These are phyloP conservation scores for Urocynchramus pylzowi DNA, from an alignment of 2,113 vertebrate genomes.

Conservation along the genomic window DNA sequence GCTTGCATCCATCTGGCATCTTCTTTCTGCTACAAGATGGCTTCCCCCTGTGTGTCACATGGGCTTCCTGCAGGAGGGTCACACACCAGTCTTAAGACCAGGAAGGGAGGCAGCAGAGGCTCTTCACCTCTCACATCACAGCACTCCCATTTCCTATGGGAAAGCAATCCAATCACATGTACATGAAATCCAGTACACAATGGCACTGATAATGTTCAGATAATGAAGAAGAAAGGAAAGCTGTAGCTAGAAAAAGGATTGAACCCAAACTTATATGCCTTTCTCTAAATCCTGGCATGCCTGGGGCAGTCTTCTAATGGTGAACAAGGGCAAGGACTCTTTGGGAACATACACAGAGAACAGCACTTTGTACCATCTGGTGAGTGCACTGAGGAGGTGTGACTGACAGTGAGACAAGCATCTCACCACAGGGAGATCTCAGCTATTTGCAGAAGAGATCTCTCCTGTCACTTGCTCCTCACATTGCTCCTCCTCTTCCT, in stretches of 20 bases:
- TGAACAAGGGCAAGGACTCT: neutral
- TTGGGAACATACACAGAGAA: neutral
- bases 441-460: neutral
- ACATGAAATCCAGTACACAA: neutral
- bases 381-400: neutral
- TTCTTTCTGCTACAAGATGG: neutral
- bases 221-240: neutral
- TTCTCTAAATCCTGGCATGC: neutral
- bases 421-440: neutral
- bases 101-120: neutral
- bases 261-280: neutral
- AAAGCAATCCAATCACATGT: neutral
- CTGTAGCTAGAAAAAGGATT: neutral
- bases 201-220: neutral
- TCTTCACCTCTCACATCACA: neutral
- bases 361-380: neutral
- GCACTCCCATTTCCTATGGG: neutral
- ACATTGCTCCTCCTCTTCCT: neutral
- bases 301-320: neutral
- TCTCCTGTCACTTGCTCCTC: neutral
- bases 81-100: neutral
- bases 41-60: neutral
- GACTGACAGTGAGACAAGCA: neutral
- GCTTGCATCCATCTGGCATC: neutral
- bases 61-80: neutral